Evolutionary conservation across 2,113 vertebrate species (phyloP), one percentile per base, ranked within the genome.

Genomic region (Macquaria australasica): DNA sequence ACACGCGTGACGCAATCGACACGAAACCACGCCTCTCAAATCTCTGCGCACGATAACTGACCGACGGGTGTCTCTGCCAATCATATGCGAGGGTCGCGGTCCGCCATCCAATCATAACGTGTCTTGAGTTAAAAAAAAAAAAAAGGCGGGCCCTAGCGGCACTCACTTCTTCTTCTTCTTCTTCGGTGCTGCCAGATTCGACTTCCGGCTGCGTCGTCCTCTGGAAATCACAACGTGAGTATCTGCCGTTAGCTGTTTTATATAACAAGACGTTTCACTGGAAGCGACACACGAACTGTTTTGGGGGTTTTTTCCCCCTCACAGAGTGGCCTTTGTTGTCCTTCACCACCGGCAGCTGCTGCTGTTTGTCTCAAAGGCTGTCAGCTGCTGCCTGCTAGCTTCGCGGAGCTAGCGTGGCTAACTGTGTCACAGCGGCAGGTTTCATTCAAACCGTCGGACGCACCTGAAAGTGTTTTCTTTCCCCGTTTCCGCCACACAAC

Each of bases 161-260:
- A 15, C 18, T 10, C 4, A 1, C 16, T 1, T 81, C 79, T 87
- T 77, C 16, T 1, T 81, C 79, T 87, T 77, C 81, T 85, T 90
- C 82, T 63, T 59, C 76, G 66, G 84, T 83, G 71, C 58, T 34
- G 56, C 25, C 16, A 16, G 25, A 23, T 83, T 77, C 51, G 41
- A 86, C 88, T 91, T 94, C 92, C 92, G 87, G 85, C 72, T 83
- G 78, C 28, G 68, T 82, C 86, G 93, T 93, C 89, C 91, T 93
- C 89, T 93, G 92, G 83, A 91, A 82, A 82, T 60, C 31, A 87
- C 92, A 93, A 90, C 93, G 94, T 95, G 94, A 95, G 94, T 94
- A 81, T 3, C 43, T 3, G 34, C 16, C 25, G 11, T 66, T 81
- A 60, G 51, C 83, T 21, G 6, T 69, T 81, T 73, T 63, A 50